Conservation (phyloP, 1,140 invertebrate genomes). For the Sarcophaga peregrina region DNA sequence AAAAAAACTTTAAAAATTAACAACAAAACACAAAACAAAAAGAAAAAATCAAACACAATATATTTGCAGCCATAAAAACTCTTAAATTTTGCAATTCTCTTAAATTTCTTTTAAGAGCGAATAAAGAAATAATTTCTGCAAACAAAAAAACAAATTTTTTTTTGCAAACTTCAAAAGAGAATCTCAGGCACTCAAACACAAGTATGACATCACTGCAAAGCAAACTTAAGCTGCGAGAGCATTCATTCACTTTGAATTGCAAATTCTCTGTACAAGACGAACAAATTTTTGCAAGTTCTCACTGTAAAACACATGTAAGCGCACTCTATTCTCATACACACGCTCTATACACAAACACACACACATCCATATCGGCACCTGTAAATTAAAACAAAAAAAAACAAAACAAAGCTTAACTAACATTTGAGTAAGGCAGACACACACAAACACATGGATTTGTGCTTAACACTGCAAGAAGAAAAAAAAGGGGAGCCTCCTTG, state of each 20-base stretch:
- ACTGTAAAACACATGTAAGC: not conserved
- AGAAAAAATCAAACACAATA: no score
- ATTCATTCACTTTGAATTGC: not conserved
- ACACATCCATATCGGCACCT: no score
- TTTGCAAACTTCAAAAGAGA: not conserved
- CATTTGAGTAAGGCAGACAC: no score
- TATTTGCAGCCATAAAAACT: no score
- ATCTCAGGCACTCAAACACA: not conserved
- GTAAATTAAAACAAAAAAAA: not conserved
- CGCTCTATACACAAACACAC: no score
- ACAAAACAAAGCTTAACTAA: not conserved
- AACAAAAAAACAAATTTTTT: no score
- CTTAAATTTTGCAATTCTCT: not conserved
- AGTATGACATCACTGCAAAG: not conserved
- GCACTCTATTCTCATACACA: no score
- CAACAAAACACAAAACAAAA: no score
- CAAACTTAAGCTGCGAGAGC: no score
- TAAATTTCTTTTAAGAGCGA: not conserved
- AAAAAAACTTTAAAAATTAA: no score
- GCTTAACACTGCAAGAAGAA: no score
- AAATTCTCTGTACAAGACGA: not conserved
- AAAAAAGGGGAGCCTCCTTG: not conserved
- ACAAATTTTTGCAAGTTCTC: not conserved
- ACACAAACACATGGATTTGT: not conserved
- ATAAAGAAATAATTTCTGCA: no score